phyloP scores from a whole-genome alignment of 64 coral and sea anemone genomes.

The Trachythela sp. region DNA sequence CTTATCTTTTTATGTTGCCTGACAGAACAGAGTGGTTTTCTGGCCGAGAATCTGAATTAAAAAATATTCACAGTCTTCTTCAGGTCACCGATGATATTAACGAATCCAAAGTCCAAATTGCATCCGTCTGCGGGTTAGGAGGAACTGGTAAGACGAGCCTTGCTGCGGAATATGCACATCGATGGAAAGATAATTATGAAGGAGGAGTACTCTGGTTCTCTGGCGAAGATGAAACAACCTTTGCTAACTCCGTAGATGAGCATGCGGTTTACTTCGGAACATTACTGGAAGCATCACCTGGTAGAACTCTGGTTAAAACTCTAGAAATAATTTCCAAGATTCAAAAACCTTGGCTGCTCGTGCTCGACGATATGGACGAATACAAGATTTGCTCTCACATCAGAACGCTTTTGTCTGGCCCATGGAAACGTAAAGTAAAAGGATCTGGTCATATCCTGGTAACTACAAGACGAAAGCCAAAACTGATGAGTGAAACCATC shows the following conservation, averaged over 20 bases:
- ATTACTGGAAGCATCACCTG: not conserved
- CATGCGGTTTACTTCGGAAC: slow-evolving; percentile 26
- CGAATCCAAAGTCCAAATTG: not conserved
- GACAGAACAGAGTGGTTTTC: slow-evolving; percentile 41
- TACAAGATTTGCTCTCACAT: slow-evolving; percentile 1
- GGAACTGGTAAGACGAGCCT: slow-evolving; percentile 53
- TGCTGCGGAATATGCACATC: slow-evolving; percentile 35
- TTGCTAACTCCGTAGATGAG: slow-evolving; percentile 39
- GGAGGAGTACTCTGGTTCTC: slow-evolving; percentile 57
- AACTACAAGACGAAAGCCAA: slow-evolving; percentile 38
- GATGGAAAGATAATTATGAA: not conserved
- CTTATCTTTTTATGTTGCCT: slow-evolving; percentile 34
- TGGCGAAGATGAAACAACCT: slow-evolving; percentile 28
- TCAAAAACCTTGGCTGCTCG: slow-evolving; percentile 20
- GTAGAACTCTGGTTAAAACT: slow-evolving; percentile 13
- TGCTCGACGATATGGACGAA: slow-evolving; percentile 42
- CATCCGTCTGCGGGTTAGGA: slow-evolving; percentile 48
- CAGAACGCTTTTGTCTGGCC: slow-evolving; percentile 25
- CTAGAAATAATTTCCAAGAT: not conserved
- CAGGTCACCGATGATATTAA: not conserved
- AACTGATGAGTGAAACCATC: not conserved
- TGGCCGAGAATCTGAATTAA: slow-evolving; percentile 40
- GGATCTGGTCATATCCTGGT: slow-evolving; percentile 24
- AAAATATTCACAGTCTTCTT: not conserved
- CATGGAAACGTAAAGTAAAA: slow-evolving; percentile 31